Percentiles rank a stretch among this genome's conserved stretches.
phyloP scores from a whole-genome alignment of 2,797 vertebrate species.

The Lepilemur ruficaudatus region DNA sequence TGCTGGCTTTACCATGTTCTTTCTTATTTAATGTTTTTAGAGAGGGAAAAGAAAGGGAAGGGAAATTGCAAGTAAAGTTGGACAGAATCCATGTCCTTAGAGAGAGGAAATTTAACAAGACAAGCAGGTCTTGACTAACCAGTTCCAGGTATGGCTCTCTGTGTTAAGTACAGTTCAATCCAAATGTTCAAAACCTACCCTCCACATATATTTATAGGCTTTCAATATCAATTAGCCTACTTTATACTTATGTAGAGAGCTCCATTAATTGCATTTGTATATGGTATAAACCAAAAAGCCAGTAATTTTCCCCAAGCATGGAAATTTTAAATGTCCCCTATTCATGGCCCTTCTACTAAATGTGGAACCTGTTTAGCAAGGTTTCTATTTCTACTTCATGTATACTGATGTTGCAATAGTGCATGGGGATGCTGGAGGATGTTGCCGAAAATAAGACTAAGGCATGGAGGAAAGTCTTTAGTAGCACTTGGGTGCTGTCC shows the following conservation, averaged over 20 bases:
- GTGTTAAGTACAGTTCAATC: background rate
- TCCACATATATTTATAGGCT: background rate
- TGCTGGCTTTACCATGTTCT: background rate
- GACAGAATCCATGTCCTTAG: background rate
- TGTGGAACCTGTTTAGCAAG: background rate
- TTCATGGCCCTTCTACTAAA: background rate
- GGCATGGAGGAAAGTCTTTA: background rate
- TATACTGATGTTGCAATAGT: background rate
- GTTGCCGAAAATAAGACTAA: conserved; percentile 31
- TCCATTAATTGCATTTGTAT: background rate
- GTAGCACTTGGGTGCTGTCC: background rate
- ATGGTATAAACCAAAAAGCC: background rate
- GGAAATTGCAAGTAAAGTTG: background rate
- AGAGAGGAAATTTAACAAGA: background rate
- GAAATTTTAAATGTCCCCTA: background rate
- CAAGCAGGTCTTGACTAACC: background rate
- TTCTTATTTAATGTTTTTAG: background rate
- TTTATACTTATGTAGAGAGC: background rate
- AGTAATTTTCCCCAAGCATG: background rate
- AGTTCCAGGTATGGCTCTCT: background rate
- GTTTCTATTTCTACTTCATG: conserved; percentile 20
- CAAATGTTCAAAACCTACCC: background rate
- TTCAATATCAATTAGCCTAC: background rate
- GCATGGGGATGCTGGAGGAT: background rate
- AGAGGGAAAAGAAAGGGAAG: background rate